A percentile compares a stretch with the other conserved stretches of the same genome.
Conservation (phyloP, 1,140 invertebrate genomes). For the Drosophila leontia region DNA sequence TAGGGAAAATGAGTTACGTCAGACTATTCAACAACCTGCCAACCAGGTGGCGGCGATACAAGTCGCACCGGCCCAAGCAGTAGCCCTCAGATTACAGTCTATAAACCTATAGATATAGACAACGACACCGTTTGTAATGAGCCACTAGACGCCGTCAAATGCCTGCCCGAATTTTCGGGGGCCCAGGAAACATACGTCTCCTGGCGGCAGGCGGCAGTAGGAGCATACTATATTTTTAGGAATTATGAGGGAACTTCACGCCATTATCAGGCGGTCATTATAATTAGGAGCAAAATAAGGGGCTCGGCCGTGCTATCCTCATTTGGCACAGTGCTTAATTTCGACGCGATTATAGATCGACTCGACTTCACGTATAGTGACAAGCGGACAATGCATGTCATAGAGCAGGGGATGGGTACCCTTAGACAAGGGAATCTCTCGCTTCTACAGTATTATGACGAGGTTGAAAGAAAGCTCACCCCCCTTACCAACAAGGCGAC, state of each 20-base stretch:
- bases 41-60: not conserved
- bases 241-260: too few relatives aligned
- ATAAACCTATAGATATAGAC: not conserved
- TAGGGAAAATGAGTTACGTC: slow-evolving; percentile 7
- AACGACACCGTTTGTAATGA: not conserved
- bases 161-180: not conserved
- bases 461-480: too few relatives aligned
- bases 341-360: accelerated
- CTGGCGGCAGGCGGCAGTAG: not conserved
- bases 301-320: too few relatives aligned
- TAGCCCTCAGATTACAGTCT: not conserved
- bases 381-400: too few relatives aligned
- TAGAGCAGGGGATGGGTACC: too few relatives aligned
- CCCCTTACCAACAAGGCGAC: too few relatives aligned
- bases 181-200: slow-evolving; percentile 2
- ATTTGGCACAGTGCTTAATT: accelerated
- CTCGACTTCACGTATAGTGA: too few relatives aligned
- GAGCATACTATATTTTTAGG: too few relatives aligned
- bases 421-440: too few relatives aligned
- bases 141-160: slow-evolving; percentile 16
- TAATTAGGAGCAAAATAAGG: too few relatives aligned
- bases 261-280: too few relatives aligned
- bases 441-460: too few relatives aligned
- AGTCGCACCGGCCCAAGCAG: not conserved
- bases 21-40: slow-evolving; percentile 4